Evolutionary conservation across 2,113 vertebrate genomes (phyloP).

Genomic region (Phalacrocorax brasilianus): DNA sequence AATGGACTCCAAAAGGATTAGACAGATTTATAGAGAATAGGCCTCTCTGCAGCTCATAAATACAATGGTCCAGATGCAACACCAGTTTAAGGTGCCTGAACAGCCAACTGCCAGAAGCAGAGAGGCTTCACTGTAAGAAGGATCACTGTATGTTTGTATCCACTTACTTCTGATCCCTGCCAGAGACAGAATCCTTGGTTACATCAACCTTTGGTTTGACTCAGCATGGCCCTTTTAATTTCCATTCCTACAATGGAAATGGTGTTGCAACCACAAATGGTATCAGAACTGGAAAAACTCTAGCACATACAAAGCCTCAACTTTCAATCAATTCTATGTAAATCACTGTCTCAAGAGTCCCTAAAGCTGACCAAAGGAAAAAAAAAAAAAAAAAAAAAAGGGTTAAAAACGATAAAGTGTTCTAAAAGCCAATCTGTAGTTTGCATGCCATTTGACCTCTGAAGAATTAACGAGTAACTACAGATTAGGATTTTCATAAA

Average conservation of each 20-base stretch:
- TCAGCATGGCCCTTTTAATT: neutral
- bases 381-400: neutral
- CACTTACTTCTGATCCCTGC: constrained; percentile 2
- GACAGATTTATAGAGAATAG: neutral
- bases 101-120: neutral
- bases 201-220: neutral
- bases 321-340: neutral
- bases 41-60: neutral
- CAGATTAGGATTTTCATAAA: neutral
- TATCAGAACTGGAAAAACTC: neutral
- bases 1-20: neutral
- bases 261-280: neutral
- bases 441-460: neutral
- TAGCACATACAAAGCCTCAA: neutral
- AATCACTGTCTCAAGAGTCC: neutral
- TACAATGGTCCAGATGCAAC: neutral
- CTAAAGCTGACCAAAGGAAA: neutral
- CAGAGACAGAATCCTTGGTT: neutral
- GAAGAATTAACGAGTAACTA: neutral
- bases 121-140: neutral
- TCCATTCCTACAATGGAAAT: neutral
- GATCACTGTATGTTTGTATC: neutral
- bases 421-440: neutral
- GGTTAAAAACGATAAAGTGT: neutral
- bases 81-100: neutral